A percentile compares a stretch with the other conserved stretches of the same genome.
phyloP scores from a whole-genome alignment of 2,113 vertebrate species.

The Enhydra lutris region DNA sequence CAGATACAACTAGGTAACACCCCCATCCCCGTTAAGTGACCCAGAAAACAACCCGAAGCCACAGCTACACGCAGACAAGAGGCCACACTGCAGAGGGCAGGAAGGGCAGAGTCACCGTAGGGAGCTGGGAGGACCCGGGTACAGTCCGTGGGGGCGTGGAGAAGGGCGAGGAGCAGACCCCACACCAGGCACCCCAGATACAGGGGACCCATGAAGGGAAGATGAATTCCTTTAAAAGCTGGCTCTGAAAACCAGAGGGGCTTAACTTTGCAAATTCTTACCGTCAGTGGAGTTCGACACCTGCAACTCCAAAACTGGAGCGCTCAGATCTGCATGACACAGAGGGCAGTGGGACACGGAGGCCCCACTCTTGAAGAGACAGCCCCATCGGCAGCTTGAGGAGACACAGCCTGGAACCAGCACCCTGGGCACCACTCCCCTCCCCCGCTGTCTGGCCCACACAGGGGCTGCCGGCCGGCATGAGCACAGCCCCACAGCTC shows the following conservation, averaged over 20 bases:
- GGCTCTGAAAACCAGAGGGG: not conserved
- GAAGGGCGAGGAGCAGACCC: not conserved
- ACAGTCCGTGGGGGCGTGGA: accelerated
- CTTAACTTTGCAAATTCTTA: not conserved
- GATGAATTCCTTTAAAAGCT: not conserved
- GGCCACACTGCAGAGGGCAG: not conserved
- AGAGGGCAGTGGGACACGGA: too few relatives aligned
- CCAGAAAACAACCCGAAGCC: not conserved
- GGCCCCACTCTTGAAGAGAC: too few relatives aligned
- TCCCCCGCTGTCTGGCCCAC: not conserved
- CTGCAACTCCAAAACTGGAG: not conserved
- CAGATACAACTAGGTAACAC: not conserved
- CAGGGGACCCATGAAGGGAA: not conserved
- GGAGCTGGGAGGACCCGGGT: not conserved
- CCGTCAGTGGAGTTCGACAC: not conserved
- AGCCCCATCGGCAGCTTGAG: too few relatives aligned
- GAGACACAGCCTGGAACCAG: too few relatives aligned
- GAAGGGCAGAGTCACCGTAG: too few relatives aligned
- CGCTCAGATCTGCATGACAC: not conserved
- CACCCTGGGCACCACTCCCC: not conserved
- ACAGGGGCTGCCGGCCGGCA: not conserved
- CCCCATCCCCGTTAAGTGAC: not conserved
- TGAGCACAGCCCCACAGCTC: not conserved
- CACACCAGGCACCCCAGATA: not conserved
- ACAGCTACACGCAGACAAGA: not conserved